phyloP scores from a whole-genome alignment of 2,113 vertebrate genomes.

The Saguinus imperator region DNA sequence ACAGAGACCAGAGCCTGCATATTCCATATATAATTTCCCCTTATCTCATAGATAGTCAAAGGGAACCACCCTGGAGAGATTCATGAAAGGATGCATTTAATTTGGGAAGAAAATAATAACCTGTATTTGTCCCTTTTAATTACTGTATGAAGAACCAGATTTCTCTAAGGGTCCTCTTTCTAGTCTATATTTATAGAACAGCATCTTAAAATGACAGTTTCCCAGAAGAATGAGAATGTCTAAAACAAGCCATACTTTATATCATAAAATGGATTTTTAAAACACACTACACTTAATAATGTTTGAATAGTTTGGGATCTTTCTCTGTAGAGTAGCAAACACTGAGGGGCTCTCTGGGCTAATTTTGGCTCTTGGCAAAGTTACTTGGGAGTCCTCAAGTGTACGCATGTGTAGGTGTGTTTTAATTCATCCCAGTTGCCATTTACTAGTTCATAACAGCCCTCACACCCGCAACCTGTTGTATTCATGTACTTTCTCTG shows the following conservation, averaged over 20 bases:
- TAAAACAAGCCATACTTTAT: neutral
- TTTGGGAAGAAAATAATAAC: neutral
- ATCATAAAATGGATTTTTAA: neutral
- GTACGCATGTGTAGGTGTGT: neutral
- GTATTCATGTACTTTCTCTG: neutral
- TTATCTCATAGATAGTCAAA: neutral
- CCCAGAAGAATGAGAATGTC: conserved; percentile 18
- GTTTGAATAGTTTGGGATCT: neutral
- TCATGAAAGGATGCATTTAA: conserved; percentile 24
- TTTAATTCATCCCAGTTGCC: neutral
- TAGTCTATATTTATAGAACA: conserved; percentile 1
- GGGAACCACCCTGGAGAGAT: neutral
- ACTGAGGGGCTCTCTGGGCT: neutral
- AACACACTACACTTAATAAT: neutral
- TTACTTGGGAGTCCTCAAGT: neutral
- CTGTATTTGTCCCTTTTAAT: conserved; percentile 43
- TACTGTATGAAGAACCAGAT: neutral
- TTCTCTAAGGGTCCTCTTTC: conserved; percentile 2
- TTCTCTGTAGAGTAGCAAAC: neutral
- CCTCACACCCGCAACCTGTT: neutral
- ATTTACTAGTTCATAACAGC: neutral
- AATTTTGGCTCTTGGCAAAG: neutral
- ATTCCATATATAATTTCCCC: neutral
- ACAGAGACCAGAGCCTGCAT: neutral
- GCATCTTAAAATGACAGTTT: conserved; percentile 42